Conservation (phyloP, 2,888 invertebrate genomes). For the Idaea dimidiata region DNA sequence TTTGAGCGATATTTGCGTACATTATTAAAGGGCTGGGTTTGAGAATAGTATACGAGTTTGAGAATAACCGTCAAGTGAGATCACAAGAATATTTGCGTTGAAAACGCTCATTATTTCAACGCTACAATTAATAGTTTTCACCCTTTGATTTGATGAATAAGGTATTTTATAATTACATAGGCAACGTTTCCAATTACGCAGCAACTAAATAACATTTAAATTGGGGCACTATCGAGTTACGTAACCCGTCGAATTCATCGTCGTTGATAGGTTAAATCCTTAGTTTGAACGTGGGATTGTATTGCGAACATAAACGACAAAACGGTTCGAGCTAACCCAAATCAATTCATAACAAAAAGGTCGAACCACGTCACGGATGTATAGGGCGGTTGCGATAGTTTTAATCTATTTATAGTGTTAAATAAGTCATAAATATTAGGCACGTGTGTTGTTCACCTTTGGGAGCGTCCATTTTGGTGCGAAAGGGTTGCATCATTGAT, state of each 20-base stretch:
- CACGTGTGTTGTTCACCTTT: constrained; percentile 3
- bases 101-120: not conserved
- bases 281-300: not conserved
- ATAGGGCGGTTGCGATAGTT: not conserved
- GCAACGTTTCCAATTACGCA: not conserved
- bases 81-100: not conserved
- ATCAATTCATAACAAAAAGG: constrained; percentile 1
- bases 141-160: not conserved
- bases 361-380: not conserved
- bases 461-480: constrained; percentile 19
- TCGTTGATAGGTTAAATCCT: not conserved
- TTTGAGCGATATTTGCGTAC: not conserved
- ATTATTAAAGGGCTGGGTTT: not conserved
- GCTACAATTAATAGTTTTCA: not conserved
- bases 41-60: not conserved
- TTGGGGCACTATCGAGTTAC: not conserved
- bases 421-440: constrained; percentile 20
- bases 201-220: not conserved
- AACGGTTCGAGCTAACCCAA: not conserved
- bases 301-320: not conserved
- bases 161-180: not conserved
- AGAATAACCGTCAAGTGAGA: not conserved
- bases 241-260: not conserved
- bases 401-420: constrained; percentile 5
- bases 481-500: constrained; percentile 29